phyloP scores from a whole-genome alignment of 2,888 invertebrate species.

The Sisyra terminalis region DNA sequence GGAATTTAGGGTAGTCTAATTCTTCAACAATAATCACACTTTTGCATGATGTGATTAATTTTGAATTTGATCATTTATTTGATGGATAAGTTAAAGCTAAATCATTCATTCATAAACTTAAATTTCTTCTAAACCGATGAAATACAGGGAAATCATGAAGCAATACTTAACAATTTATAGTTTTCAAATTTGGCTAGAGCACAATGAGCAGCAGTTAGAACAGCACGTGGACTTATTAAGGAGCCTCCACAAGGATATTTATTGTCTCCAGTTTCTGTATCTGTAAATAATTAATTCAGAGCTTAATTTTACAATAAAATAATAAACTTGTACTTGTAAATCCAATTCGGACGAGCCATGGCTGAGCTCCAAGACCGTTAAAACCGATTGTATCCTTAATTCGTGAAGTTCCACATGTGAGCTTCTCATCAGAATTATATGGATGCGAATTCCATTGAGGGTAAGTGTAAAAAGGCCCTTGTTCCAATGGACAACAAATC shows the following conservation, averaged over 20 bases:
- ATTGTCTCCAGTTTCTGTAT: constrained; percentile 45
- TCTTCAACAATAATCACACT: no score
- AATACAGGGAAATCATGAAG: no score
- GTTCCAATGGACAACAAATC: constrained; percentile 6
- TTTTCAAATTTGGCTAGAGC: constrained; percentile 60
- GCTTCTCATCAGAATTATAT: neutral
- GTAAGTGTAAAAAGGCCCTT: no score
- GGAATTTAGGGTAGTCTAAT: no score
- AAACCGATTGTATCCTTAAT: constrained; percentile 21
- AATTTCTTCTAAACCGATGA: no score
- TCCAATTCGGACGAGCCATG: constrained; percentile 60
- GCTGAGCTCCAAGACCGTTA: constrained; percentile 52
- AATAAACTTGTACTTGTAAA: constrained; percentile 45
- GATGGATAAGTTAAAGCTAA: no score
- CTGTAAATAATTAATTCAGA: constrained; percentile 27
- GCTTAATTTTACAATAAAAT: constrained; percentile 1
- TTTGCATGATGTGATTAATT: no score
- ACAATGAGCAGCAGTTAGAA: constrained; percentile 65
- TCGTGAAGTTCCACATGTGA: neutral
- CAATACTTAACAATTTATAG: constrained; percentile 53
- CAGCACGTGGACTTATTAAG: constrained; percentile 39
- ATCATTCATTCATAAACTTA: no score
- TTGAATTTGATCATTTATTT: no score
- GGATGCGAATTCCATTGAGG: neutral
- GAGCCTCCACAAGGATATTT: constrained; percentile 65